phyloP scores from a whole-genome alignment of 2,888 invertebrate species.

The Arrhopalites spinosus region DNA sequence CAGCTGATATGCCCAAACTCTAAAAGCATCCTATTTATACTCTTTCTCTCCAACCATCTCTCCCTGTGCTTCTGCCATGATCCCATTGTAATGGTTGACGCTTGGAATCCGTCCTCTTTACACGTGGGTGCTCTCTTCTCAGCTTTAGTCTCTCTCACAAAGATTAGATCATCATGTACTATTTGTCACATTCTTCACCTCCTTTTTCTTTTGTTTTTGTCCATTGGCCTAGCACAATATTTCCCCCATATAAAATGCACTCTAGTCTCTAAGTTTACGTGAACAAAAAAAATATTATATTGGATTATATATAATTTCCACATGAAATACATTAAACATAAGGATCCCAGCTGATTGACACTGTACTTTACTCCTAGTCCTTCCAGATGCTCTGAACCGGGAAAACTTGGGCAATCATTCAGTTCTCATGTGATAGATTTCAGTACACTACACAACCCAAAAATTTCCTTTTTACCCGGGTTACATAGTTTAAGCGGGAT shows the following conservation, averaged over 20 bases:
- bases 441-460: no score
- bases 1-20: constrained; percentile 4
- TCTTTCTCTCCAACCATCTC: neutral
- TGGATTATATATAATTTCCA: no score
- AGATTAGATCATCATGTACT: constrained; percentile 35
- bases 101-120: constrained; percentile 29
- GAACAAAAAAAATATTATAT: no score
- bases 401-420: no score
- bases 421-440: no score
- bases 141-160: constrained; percentile 30
- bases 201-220: constrained; percentile 28
- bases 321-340: no score
- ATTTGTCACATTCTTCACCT: constrained; percentile 35
- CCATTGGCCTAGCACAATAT: constrained; percentile 8
- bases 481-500: no score
- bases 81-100: constrained; percentile 19
- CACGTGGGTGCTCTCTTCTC: constrained; percentile 31
- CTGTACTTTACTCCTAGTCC: no score
- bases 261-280: neutral
- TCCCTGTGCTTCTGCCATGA: neutral
- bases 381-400: no score
- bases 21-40: neutral
- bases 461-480: no score
- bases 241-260: neutral
- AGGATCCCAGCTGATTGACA: no score